Evolutionary conservation across 2,797 vertebrate genomes (phyloP).

Genomic region (Orestias chungarensis): DNA sequence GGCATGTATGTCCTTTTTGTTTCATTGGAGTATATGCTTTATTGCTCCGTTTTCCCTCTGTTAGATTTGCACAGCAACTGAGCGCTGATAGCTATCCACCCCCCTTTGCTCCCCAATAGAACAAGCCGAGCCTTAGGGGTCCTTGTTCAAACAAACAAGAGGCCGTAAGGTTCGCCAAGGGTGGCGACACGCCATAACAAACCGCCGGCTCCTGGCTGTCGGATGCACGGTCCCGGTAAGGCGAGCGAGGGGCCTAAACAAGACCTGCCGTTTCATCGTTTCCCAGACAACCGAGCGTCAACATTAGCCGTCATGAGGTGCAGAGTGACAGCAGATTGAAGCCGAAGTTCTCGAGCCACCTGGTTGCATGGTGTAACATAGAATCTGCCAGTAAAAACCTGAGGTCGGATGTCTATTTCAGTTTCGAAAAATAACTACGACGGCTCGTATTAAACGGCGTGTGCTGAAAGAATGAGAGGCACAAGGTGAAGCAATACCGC

Average conservation of each 20-base stretch:
- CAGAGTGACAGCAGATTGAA: constrained; percentile 77
- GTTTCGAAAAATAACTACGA: not conserved
- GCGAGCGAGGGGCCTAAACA: constrained; percentile 22
- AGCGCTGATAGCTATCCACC: constrained; percentile 64
- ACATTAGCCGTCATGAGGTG: constrained; percentile 72
- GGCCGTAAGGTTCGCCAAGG: constrained; percentile 79
- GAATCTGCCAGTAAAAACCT: constrained; percentile 16
- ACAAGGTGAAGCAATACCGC: not conserved
- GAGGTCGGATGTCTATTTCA: not conserved
- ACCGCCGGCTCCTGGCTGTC: constrained; percentile 69
- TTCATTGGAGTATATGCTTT: not conserved
- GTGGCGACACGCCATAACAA: constrained; percentile 73
- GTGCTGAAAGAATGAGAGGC: not conserved
- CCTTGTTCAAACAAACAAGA: constrained; percentile 78
- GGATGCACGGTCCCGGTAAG: constrained; percentile 36
- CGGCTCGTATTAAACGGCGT: not conserved
- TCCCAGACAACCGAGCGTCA: constrained; percentile 65
- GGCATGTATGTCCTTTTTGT: not conserved
- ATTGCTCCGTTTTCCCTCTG: not conserved
- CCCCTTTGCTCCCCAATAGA: constrained; percentile 56
- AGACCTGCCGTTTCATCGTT: constrained; percentile 45
- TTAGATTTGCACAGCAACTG: constrained; percentile 54
- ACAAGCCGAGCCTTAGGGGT: constrained; percentile 64
- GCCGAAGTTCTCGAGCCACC: constrained; percentile 52
- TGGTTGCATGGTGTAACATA: constrained; percentile 41